Evolutionary conservation across 2,888 invertebrate genomes (phyloP).

Genomic region (Sphecodes monilicornis): DNA sequence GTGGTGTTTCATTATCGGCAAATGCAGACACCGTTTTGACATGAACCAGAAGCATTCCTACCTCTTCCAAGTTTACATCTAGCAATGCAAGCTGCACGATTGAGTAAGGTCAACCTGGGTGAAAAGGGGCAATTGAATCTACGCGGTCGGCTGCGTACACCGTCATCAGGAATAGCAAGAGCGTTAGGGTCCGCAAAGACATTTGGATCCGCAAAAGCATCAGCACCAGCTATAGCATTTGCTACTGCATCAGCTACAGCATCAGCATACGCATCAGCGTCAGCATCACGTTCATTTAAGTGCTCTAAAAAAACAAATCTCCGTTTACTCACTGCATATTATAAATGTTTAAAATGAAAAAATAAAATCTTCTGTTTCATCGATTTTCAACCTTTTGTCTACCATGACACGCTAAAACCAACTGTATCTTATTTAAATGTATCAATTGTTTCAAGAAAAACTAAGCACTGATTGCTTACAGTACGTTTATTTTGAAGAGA

Average conservation of each 20-base stretch:
- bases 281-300: neutral
- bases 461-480: too few relatives aligned
- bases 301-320: neutral
- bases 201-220: neutral
- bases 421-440: too few relatives aligned
- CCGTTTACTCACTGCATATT: neutral
- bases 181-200: too few relatives aligned
- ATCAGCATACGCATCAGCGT: neutral
- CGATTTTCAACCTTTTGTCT: neutral
- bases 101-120: slow-evolving; percentile 62
- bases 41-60: slow-evolving; percentile 68
- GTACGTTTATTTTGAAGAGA: too few relatives aligned
- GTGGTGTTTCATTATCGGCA: slow-evolving; percentile 6
- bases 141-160: slow-evolving; percentile 29
- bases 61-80: slow-evolving; percentile 64
- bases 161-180: neutral
- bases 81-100: slow-evolving; percentile 68
- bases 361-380: neutral
- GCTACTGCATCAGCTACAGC: neutral
- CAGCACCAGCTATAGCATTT: neutral
- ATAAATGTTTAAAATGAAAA: too few relatives aligned
- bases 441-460: too few relatives aligned
- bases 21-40: slow-evolving; percentile 63
- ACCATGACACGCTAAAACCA: neutral
- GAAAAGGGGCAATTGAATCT: slow-evolving; percentile 68